These are phyloP conservation scores for Nomada fabriciana DNA, from an alignment of 2,888 invertebrate species.

Conservation along the genomic window DNA sequence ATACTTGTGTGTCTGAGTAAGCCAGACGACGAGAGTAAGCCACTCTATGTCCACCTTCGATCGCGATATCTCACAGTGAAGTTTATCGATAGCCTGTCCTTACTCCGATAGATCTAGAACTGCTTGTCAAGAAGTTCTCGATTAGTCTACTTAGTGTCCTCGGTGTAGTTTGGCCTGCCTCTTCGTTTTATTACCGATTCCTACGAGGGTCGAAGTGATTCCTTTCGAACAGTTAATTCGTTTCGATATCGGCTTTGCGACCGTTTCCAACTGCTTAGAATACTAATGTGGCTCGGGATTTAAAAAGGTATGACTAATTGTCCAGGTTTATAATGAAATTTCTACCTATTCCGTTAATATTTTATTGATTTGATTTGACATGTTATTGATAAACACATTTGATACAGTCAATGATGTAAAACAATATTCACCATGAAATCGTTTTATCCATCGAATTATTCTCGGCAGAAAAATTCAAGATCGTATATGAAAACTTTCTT, in stretches of 20 bases:
- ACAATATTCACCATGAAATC: not conserved
- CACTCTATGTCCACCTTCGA: slow-evolving; percentile 33
- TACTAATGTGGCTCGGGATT: no score
- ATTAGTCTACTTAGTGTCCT: slow-evolving; percentile 31
- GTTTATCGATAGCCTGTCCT: slow-evolving; percentile 70
- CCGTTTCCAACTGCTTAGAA: no score
- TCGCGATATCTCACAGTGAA: slow-evolving; percentile 34
- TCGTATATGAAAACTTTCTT: not conserved
- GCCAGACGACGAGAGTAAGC: slow-evolving; percentile 38
- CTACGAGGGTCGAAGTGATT: no score
- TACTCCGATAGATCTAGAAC: slow-evolving; percentile 68
- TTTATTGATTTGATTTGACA: not conserved
- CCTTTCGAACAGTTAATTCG: no score
- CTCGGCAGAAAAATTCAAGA: not conserved
- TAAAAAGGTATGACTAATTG: no score
- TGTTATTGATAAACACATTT: not conserved
- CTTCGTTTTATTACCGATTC: not conserved
- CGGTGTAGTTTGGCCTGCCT: not conserved
- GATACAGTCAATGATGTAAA: no score
- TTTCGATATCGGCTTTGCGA: no score
- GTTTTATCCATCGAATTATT: not conserved
- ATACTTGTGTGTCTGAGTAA: slow-evolving; percentile 22
- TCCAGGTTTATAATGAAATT: no score
- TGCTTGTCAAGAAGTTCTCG: slow-evolving; percentile 65
- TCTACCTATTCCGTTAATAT: no score